Evolutionary conservation across 2,797 vertebrate species (phyloP).

Genomic region (Columba guinea): DNA sequence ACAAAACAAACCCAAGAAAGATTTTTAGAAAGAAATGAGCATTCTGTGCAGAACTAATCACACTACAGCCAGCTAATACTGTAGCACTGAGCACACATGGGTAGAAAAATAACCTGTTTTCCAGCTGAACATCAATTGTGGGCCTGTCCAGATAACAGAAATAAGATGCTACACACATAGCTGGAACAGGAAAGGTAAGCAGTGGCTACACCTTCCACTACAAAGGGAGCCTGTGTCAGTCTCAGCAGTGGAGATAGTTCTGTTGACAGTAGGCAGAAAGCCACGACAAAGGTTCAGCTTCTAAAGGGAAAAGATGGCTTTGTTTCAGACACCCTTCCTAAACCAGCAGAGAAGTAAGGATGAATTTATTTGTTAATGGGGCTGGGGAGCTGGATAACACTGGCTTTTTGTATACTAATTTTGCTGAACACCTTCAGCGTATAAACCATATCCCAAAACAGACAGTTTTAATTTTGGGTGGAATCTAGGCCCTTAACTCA

Average conservation of each 20-base stretch:
- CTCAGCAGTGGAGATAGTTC: neutral
- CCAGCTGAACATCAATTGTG: neutral
- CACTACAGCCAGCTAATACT: neutral
- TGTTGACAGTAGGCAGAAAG: neutral
- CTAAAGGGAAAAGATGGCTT: neutral
- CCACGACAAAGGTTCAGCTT: neutral
- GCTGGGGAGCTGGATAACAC: neutral
- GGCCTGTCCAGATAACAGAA: neutral
- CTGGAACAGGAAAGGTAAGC: neutral
- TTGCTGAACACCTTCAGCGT: neutral
- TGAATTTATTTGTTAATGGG: slow-evolving; percentile 2
- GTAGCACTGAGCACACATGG: neutral
- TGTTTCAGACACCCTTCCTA: neutral
- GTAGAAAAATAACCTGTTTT: neutral
- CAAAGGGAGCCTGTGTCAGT: fast-evolving
- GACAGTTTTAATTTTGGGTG: neutral
- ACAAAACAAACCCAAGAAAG: neutral
- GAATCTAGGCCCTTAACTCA: neutral
- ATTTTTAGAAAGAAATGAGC: neutral
- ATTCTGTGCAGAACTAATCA: neutral
- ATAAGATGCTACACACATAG: fast-evolving
- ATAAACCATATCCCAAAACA: neutral
- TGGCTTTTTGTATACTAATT: neutral
- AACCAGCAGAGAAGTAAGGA: neutral
- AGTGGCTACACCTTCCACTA: neutral